Base-by-base conservation (phyloP, 2,888 invertebrate genomes). In the Chironomus tentans region DNA sequence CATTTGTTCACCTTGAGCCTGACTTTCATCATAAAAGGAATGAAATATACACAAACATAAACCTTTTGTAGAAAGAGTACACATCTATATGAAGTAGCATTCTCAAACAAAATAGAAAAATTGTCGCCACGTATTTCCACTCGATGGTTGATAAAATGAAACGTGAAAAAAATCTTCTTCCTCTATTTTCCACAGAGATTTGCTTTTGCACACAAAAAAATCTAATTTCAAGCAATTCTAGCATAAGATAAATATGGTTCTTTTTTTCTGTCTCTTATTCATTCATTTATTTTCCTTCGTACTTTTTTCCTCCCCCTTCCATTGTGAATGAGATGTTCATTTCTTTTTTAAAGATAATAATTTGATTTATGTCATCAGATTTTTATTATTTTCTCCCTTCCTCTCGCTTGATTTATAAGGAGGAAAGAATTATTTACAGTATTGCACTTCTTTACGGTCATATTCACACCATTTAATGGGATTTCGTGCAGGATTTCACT, bases 351-450 rank as follows among this genome's bases (percentile, higher is more conserved):
- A 15, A 61, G 62, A 72, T 72, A 61, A 72, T 72, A 72, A 72
- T 72, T 72, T 72, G 72, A 72, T 72, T 72, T 72, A 28, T 72
- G 28, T 21, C 62, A 72, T 62, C 56, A 56, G 56, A 56, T 56
- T 56, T 56, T 56, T 56, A 56, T 56, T 56, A 56, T 56, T 38
- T 56, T 56, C 56, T 15, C n/a, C n/a, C n/a, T 5, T 56, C 18
- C 15, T n/a, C n/a, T 50, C 50, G n/a, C 56, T 56, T 56, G 56
- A 56, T 56, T 15, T 15, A 38, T 38, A 38, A 38, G 38, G 1
- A 38, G 5, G 4, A 38, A 38, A 7, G 38, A 38, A 38, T 38
- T 38, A 38, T 38, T 38, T 38, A 38, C 38, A 38, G 38, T 38
- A 38, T 38, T 38, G 38, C 38, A 38, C 38, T 38, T 2, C 38